Evolutionary conservation across 2,113 vertebrate genomes (phyloP).

Genomic region (Eublepharis macularius): DNA sequence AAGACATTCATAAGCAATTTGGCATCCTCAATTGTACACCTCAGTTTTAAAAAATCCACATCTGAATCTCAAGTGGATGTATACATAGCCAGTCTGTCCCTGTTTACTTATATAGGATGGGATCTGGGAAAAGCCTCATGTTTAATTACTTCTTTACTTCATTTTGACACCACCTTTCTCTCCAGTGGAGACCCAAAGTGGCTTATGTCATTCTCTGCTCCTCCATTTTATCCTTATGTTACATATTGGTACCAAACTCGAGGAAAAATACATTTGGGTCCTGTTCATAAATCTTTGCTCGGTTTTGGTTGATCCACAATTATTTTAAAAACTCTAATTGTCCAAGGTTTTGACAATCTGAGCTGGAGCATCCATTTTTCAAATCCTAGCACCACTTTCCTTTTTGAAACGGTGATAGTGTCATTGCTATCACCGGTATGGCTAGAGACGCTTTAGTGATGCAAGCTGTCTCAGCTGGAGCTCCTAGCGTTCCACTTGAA

Average conservation of each 20-base stretch:
- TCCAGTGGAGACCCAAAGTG: background rate
- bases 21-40: background rate
- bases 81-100: too few relatives aligned
- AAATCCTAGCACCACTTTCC: background rate
- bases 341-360: too few relatives aligned
- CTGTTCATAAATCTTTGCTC: background rate
- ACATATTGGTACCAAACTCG: too few relatives aligned
- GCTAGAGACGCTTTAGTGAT: conserved; percentile 10
- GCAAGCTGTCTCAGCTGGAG: conserved; percentile 9
- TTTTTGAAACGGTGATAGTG: background rate
- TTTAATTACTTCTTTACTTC: background rate
- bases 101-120: too few relatives aligned
- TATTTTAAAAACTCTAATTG: background rate
- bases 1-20: background rate
- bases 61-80: too few relatives aligned
- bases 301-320: background rate
- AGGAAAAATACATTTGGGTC: too few relatives aligned
- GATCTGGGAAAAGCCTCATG: background rate
- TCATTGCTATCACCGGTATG: background rate
- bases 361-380: background rate
- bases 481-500: conserved; percentile 3
- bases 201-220: background rate
- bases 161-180: background rate
- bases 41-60: background rate
- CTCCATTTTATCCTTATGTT: background rate